Percentiles rank a stretch among this genome's conserved stretches.
These are phyloP conservation scores for Linyphia triangularis DNA, from an alignment of 2,888 invertebrate genomes.

Conservation along the genomic window DNA sequence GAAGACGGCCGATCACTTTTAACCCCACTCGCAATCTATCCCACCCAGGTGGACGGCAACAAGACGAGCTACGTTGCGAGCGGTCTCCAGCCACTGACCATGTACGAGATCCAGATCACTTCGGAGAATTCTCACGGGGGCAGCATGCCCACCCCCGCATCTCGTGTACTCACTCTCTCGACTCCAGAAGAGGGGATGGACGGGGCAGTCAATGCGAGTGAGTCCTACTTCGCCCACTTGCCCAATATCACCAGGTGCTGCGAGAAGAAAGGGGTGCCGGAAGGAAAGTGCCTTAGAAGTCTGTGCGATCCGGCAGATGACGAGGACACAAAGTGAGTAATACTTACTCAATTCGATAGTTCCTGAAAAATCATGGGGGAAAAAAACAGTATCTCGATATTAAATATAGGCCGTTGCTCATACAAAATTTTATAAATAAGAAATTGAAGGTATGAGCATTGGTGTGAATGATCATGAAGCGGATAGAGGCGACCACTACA, in stretches of 20 bases:
- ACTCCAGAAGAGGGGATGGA: conserved; percentile 78
- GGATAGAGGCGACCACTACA: no score
- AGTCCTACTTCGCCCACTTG: conserved; percentile 83
- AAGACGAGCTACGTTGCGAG: conserved; percentile 81
- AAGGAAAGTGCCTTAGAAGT: conserved; percentile 87
- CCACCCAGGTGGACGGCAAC: conserved; percentile 69
- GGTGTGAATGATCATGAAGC: no score
- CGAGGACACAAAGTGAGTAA: conserved; percentile 80
- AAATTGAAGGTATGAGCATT: no score
- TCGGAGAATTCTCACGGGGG: conserved; percentile 87
- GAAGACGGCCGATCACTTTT: no score
- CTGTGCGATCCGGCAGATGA: conserved; percentile 87
- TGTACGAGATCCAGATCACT: conserved; percentile 89
- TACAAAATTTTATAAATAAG: no score
- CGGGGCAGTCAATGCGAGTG: conserved; percentile 81
- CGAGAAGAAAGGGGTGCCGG: conserved; percentile 85
- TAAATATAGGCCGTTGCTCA: no score
- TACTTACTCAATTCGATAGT: no score
- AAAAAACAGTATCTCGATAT: no score
- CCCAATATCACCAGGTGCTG: conserved; percentile 89
- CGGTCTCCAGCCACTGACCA: conserved; percentile 87
- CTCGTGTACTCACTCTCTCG: conserved; percentile 87
- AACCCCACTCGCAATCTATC: neutral
- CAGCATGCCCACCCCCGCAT: conserved; percentile 87
- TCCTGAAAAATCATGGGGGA: no score